A percentile compares a stretch with the other conserved stretches of the same genome.
Conservation (phyloP, 2,888 invertebrate genomes). For the Volucella bombylans region DNA sequence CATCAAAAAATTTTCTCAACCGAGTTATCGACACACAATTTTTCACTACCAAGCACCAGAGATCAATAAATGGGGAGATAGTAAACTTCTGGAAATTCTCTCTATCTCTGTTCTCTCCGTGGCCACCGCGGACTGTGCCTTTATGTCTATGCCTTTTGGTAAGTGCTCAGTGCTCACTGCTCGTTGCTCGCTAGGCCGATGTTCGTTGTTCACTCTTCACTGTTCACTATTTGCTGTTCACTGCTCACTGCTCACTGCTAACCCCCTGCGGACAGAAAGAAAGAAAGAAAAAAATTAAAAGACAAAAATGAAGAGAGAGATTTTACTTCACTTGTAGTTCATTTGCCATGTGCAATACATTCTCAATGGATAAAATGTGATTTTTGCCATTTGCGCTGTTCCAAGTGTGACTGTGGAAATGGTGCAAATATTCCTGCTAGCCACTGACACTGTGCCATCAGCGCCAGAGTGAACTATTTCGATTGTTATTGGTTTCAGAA, state of each 20-base stretch:
- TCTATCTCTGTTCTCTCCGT: constrained; percentile 55
- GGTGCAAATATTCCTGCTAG: not conserved
- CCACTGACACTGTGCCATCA: no score
- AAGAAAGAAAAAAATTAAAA: constrained; percentile 28
- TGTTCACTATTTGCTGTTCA: constrained; percentile 50
- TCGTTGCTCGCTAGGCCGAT: constrained; percentile 44
- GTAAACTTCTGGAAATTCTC: constrained; percentile 68
- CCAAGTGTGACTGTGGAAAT: constrained; percentile 3
- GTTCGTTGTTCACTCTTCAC: not conserved
- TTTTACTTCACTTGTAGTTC: constrained; percentile 48
- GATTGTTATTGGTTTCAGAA: constrained; percentile 1
- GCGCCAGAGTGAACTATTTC: not conserved
- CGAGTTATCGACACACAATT: constrained; percentile 74
- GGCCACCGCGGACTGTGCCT: constrained; percentile 47
- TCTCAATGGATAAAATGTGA: constrained; percentile 39
- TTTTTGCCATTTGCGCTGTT: constrained; percentile 40
- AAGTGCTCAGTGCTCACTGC: constrained; percentile 13
- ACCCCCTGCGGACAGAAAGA: constrained; percentile 57
- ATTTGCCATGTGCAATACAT: constrained; percentile 73
- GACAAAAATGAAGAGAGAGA: constrained; percentile 20
- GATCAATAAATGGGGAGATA: constrained; percentile 72
- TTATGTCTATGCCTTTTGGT: not conserved
- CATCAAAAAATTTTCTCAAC: constrained; percentile 65
- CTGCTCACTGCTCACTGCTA: constrained; percentile 15
- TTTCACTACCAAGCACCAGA: constrained; percentile 72